Percentiles rank a stretch among this genome's conserved stretches.
Conservation (phyloP, 2,888 invertebrate genomes). For the Trichopoda pennipes region DNA sequence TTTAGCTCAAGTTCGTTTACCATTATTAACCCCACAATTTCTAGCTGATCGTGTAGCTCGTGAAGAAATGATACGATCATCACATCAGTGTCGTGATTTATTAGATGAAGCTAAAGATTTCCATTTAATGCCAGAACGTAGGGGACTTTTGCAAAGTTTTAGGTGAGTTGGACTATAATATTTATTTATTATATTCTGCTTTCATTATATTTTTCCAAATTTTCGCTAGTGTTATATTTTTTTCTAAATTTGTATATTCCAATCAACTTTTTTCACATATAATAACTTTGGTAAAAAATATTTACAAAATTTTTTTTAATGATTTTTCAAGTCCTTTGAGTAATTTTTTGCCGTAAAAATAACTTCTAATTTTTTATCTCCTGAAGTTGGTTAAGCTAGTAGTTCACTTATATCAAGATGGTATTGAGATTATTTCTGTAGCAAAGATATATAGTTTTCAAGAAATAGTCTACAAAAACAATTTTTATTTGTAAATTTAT, state of each 20-base stretch:
- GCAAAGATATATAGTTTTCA: no score
- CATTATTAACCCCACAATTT: constrained; percentile 90
- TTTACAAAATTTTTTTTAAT: no score
- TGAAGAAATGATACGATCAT: constrained; percentile 88
- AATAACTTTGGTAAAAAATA: no score
- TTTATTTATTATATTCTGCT: not conserved
- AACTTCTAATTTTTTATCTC: no score
- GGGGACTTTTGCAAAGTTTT: constrained; percentile 88
- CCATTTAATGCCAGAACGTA: constrained; percentile 91
- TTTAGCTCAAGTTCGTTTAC: constrained; percentile 88
- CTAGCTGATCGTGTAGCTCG: constrained; percentile 90
- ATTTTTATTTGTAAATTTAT: not conserved
- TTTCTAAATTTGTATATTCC: no score
- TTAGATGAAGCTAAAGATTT: constrained; percentile 94
- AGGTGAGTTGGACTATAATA: constrained; percentile 70
- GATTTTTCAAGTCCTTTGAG: no score
- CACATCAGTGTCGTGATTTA: constrained; percentile 91
- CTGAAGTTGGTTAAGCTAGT: no score
- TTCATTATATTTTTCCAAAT: not conserved
- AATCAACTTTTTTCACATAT: no score
- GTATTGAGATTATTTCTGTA: no score
- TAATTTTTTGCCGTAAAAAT: no score
- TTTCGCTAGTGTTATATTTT: no score
- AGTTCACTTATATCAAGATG: no score
- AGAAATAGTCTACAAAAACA: not conserved